These are phyloP conservation scores for Tanytarsus gracilentus DNA, from an alignment of 2,888 invertebrate species.

Conservation along the genomic window DNA sequence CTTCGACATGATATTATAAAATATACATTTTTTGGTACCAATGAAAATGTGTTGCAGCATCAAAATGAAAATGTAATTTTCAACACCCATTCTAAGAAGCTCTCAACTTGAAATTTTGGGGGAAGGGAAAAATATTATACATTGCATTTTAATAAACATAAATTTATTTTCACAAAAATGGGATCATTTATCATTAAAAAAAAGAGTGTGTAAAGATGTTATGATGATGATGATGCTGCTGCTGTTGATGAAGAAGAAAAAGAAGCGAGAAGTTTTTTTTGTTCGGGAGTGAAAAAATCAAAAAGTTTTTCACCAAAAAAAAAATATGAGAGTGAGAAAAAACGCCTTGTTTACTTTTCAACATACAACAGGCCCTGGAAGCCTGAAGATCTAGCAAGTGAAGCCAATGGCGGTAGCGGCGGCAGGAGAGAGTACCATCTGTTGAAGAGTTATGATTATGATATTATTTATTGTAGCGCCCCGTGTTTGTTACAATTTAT, in stretches of 20 bases:
- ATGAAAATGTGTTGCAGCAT: conserved; percentile 22
- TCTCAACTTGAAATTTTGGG: neutral
- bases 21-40: conserved; percentile 8
- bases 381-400: neutral
- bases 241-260: neutral
- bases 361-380: no score
- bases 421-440: conserved; percentile 23
- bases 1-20: neutral
- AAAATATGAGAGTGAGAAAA: no score
- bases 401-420: neutral
- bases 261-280: no score
- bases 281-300: no score
- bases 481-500: conserved; percentile 28
- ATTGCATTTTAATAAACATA: conserved; percentile 29
- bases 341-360: no score
- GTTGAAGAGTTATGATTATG: conserved; percentile 30
- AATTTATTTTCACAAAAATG: conserved; percentile 27
- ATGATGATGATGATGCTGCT: neutral
- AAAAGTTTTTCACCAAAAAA: no score
- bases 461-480: conserved; percentile 29
- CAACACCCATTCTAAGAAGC: neutral
- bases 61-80: conserved; percentile 12
- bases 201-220: neutral
- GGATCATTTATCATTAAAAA: conserved; percentile 21
- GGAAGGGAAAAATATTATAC: conserved; percentile 16